Conservation (phyloP, 2,797 vertebrate genomes). For the Sarcophilus harrisii region DNA sequence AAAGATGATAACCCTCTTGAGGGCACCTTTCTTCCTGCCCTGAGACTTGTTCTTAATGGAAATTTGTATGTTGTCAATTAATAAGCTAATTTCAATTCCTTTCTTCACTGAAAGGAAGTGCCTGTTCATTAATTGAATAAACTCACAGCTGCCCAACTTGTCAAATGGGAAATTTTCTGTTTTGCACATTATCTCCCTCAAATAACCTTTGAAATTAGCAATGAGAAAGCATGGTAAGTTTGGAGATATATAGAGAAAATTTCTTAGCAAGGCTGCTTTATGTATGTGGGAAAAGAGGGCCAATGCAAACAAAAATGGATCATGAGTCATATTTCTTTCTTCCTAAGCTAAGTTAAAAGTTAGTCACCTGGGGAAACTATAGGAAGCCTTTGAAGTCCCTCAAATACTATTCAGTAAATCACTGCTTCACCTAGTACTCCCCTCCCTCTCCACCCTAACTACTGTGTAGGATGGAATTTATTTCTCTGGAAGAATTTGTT, state of each 20-base stretch:
- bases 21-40: conserved; percentile 19
- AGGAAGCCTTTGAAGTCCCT: conserved; percentile 2
- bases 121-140: conserved; percentile 65
- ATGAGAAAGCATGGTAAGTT: conserved; percentile 51
- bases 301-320: background rate
- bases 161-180: conserved; percentile 60
- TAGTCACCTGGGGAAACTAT: conserved; percentile 35
- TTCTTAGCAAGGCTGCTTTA: conserved; percentile 49
- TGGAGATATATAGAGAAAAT: conserved; percentile 55
- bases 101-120: conserved; percentile 58
- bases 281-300: conserved; percentile 23
- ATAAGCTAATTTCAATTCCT: conserved; percentile 55
- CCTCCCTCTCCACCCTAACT: conserved; percentile 7
- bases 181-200: conserved; percentile 64
- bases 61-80: conserved; percentile 44
- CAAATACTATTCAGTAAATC: conserved; percentile 34
- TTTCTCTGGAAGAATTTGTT: background rate
- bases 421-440: background rate
- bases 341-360: conserved; percentile 40
- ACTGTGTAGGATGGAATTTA: background rate
- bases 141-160: conserved; percentile 47
- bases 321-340: conserved; percentile 16
- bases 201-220: conserved; percentile 41
- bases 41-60: conserved; percentile 46
- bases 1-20: conserved; percentile 17